These are phyloP conservation scores for Dryobotodes eremita DNA, from an alignment of 2,888 invertebrate species.

Conservation along the genomic window DNA sequence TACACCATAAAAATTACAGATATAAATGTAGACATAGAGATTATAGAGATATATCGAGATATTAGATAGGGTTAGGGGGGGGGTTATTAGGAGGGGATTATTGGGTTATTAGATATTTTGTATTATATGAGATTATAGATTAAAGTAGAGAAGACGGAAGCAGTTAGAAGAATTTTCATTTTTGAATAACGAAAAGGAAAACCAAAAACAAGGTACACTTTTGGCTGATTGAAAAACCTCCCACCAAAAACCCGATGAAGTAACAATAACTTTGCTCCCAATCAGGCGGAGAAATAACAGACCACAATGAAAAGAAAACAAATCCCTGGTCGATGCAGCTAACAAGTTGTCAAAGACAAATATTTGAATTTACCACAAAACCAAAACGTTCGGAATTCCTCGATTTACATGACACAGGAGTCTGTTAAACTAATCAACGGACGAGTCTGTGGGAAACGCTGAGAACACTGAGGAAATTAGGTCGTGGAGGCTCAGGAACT, in stretches of 20 bases:
- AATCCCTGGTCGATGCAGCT: slow-evolving; percentile 20
- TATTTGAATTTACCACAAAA: slow-evolving; percentile 33
- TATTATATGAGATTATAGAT: slow-evolving; percentile 1
- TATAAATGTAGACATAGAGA: no score
- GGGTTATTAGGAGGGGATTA: no score
- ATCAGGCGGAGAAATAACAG: slow-evolving; percentile 18
- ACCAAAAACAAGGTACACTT: not conserved
- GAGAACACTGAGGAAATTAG: slow-evolving; percentile 72
- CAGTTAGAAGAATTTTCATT: slow-evolving; percentile 6
- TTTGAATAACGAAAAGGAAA: slow-evolving; percentile 4
- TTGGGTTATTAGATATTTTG: no score
- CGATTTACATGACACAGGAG: slow-evolving; percentile 54
- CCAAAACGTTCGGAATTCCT: slow-evolving; percentile 36
- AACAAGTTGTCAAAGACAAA: slow-evolving; percentile 52
- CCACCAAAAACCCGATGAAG: not conserved
- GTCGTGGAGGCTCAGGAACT: slow-evolving; percentile 75
- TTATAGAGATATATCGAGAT: no score
- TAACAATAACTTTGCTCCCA: slow-evolving; percentile 23
- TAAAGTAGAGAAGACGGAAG: not conserved
- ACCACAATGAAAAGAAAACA: slow-evolving; percentile 30
- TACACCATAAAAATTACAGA: no score
- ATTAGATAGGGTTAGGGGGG: no score
- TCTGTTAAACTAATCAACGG: slow-evolving; percentile 68
- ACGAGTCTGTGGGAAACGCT: slow-evolving; percentile 53
- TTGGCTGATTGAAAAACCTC: slow-evolving; percentile 20